phyloP scores from a whole-genome alignment of 2,797 vertebrate species.

The Acestrorhynchus altus region DNA sequence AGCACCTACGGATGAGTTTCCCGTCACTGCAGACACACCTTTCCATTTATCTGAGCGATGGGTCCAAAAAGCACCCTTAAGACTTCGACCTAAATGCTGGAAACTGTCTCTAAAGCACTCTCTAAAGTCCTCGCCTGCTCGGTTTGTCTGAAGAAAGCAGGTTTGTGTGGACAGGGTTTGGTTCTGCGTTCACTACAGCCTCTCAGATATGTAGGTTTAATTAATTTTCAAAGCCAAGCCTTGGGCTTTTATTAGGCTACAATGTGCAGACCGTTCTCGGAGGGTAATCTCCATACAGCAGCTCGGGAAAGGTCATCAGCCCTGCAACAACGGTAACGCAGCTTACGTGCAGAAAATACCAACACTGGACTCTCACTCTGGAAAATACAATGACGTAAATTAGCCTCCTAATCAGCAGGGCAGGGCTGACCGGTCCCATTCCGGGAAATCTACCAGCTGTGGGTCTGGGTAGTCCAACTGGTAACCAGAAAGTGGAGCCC shows the following conservation, averaged over 20 bases:
- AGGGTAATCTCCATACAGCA: conserved; percentile 49
- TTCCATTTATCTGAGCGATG: too few species aligned
- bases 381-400: background rate
- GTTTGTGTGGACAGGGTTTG: conserved; percentile 39
- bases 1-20: too few species aligned
- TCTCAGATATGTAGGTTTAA: conserved; percentile 62
- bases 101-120: conserved; percentile 11
- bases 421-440: too few species aligned
- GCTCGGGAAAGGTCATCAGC: conserved; percentile 43
- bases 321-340: conserved; percentile 24
- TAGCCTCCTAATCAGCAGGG: too few species aligned
- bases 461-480: too few species aligned
- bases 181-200: conserved; percentile 38
- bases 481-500: too few species aligned
- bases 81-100: too few species aligned
- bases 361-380: background rate
- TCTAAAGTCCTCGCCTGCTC: conserved; percentile 56
- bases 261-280: conserved; percentile 61
- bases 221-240: conserved; percentile 65
- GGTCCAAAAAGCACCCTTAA: too few species aligned
- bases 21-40: too few species aligned
- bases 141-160: conserved; percentile 59
- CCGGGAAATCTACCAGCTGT: too few species aligned
- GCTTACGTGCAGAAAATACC: background rate
- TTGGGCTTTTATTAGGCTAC: conserved; percentile 54